Evolutionary conservation across 2,888 invertebrate genomes (phyloP).

Genomic region (Zhuqinia jingwanae): DNA sequence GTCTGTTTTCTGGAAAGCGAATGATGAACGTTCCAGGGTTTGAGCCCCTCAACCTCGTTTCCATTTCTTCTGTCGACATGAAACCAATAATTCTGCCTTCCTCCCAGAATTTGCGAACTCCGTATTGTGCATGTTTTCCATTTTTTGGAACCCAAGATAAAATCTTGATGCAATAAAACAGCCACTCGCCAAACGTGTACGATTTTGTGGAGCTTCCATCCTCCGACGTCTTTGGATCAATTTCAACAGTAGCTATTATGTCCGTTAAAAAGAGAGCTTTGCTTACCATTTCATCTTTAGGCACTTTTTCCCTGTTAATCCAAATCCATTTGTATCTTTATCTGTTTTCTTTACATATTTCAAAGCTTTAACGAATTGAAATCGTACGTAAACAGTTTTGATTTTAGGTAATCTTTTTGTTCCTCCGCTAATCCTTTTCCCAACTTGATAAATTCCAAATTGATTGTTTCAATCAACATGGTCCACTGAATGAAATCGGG

Average conservation of each 20-base stretch:
- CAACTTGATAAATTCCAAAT: constrained; percentile 24
- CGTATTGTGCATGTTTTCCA: constrained; percentile 41
- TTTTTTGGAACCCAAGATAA: constrained; percentile 44
- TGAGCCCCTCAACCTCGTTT: neutral
- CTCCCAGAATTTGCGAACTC: constrained; percentile 46
- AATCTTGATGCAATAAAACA: constrained; percentile 44
- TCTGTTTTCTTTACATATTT: neutral
- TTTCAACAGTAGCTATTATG: neutral
- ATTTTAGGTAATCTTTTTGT: constrained; percentile 44
- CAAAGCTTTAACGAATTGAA: no score
- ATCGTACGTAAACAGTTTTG: constrained; percentile 46
- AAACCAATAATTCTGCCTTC: constrained; percentile 54
- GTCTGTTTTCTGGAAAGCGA: constrained; percentile 50
- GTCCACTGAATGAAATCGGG: constrained; percentile 43
- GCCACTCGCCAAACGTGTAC: constrained; percentile 53
- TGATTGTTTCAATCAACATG: constrained; percentile 42
- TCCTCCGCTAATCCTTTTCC: constrained; percentile 38
- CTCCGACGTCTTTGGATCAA: neutral
- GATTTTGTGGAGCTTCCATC: constrained; percentile 20
- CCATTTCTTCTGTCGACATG: constrained; percentile 38
- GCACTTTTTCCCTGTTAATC: neutral
- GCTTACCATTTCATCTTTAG: constrained; percentile 34
- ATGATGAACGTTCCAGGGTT: constrained; percentile 57
- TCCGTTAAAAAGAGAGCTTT: constrained; percentile 53
- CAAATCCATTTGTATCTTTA: neutral